A percentile compares a stretch with the other conserved stretches of the same genome.
Evolutionary conservation across 2,113 vertebrate species (phyloP).

Genomic region (Verasper variegatus): DNA sequence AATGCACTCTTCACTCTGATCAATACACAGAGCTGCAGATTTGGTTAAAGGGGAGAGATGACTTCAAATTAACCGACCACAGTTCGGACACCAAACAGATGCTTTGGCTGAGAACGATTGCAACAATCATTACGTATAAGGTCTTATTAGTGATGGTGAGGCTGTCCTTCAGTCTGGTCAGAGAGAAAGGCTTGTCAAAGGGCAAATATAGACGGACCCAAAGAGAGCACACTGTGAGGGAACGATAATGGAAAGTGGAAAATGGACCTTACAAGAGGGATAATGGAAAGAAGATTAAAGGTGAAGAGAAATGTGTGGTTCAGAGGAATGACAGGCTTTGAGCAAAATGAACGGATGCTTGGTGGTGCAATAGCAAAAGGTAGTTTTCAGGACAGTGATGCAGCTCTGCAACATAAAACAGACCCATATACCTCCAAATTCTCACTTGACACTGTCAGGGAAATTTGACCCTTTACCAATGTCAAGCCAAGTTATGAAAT

Average conservation of each 20-base stretch:
- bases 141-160: slow-evolving; percentile 10
- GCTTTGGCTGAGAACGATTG: slow-evolving; percentile 6
- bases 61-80: background rate
- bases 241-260: slow-evolving; percentile 74
- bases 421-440: background rate
- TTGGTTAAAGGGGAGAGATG: slow-evolving; percentile 27
- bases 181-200: slow-evolving; percentile 34
- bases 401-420: slow-evolving; percentile 10
- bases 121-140: slow-evolving; percentile 3
- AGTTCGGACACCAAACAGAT: background rate
- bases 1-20: slow-evolving; percentile 59
- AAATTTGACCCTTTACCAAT: background rate
- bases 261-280: slow-evolving; percentile 62
- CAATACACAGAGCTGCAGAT: slow-evolving; percentile 57
- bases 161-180: slow-evolving; percentile 38
- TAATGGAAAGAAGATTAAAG: slow-evolving; percentile 75
- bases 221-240: slow-evolving; percentile 54
- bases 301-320: slow-evolving; percentile 33
- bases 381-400: slow-evolving; percentile 13
- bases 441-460: background rate
- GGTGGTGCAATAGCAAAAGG: slow-evolving; percentile 16
- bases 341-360: slow-evolving; percentile 15
- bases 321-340: slow-evolving; percentile 40
- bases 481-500: background rate
- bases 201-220: slow-evolving; percentile 22